Percentiles rank a stretch among this genome's conserved stretches.
Evolutionary conservation across 2,113 vertebrate genomes (phyloP).

Genomic region (Pteronura brasiliensis): DNA sequence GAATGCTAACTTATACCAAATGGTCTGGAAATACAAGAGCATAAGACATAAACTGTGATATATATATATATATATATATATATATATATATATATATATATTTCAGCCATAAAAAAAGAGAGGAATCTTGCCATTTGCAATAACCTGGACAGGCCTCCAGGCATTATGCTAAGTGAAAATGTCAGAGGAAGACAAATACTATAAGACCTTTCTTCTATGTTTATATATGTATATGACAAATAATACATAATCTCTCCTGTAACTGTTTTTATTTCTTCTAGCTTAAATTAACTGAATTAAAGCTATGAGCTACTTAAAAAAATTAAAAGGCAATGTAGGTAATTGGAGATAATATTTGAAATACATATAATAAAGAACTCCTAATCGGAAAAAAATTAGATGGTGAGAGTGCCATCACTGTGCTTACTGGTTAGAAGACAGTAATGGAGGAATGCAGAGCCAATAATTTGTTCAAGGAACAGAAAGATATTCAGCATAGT

Average conservation of each 20-base stretch:
- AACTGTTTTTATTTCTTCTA: not conserved
- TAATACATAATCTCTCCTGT: not conserved
- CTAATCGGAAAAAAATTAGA: not conserved
- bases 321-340: not conserved
- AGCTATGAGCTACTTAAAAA: not conserved
- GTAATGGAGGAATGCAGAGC: not conserved
- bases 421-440: not conserved
- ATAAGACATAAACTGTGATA: not conserved
- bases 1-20: not conserved
- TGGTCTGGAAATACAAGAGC: not conserved
- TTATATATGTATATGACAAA: not conserved
- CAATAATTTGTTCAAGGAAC: not conserved
- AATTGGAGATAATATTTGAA: not conserved
- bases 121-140: not conserved
- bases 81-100: no score
- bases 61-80: not conserved
- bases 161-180: not conserved
- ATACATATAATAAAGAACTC: not conserved
- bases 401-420: not conserved
- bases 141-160: not conserved
- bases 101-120: not conserved
- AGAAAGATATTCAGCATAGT: not conserved
- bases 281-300: not conserved
- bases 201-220: not conserved
- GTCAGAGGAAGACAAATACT: not conserved